phyloP scores from a whole-genome alignment of 2,888 invertebrate genomes.

The Apamea anceps region DNA sequence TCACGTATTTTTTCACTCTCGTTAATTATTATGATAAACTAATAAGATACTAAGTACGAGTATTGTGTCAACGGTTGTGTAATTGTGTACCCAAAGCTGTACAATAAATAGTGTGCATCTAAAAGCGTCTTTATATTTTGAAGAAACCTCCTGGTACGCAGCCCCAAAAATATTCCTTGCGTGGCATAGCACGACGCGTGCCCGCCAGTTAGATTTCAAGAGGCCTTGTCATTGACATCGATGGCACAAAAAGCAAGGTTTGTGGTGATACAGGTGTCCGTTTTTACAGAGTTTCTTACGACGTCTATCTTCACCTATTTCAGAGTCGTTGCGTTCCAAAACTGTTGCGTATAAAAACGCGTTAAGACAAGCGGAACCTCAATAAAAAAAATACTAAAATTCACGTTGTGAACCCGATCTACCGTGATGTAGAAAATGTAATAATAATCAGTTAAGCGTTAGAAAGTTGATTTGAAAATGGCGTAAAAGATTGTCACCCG shows the following conservation, averaged over 20 bases:
- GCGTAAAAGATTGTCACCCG: slow-evolving; percentile 76
- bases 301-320: slow-evolving; percentile 19
- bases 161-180: no score
- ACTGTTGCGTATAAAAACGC: slow-evolving; percentile 22
- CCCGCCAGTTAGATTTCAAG: slow-evolving; percentile 26
- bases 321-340: slow-evolving; percentile 13
- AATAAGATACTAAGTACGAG: no score
- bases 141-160: no score
- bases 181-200: no score
- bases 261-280: neutral
- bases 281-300: slow-evolving; percentile 30
- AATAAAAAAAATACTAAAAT: slow-evolving; percentile 10
- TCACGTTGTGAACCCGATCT: slow-evolving; percentile 21
- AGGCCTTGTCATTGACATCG: slow-evolving; percentile 48
- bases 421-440: slow-evolving; percentile 53
- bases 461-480: slow-evolving; percentile 69
- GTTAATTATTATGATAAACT: no score
- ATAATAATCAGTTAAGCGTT: slow-evolving; percentile 58
- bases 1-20: no score
- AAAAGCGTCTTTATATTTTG: no score
- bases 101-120: no score
- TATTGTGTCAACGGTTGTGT: no score
- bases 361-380: slow-evolving; percentile 15
- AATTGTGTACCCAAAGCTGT: no score
- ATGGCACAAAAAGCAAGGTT: slow-evolving; percentile 41